Base-by-base conservation (phyloP, 1,140 invertebrate species). In the Lepidostoma basale region DNA sequence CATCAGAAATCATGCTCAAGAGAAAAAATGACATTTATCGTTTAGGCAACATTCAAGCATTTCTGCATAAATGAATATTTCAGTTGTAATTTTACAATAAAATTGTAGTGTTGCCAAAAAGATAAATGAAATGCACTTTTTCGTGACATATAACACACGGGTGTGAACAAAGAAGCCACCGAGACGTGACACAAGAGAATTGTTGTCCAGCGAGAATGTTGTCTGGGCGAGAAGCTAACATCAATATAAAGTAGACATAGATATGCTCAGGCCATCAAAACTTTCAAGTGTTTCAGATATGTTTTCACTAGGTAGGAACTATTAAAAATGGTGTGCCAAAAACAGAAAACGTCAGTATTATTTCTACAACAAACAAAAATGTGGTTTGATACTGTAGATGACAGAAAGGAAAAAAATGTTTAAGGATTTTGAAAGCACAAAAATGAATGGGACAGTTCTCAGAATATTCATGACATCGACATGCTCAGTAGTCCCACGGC, bases 401-500 rank as follows among this genome's bases (percentile, higher is more conserved):
- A n/a, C n/a, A n/a, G n/a, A n/a, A n/a, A n/a, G n/a, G n/a, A n/a
- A n/a, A n/a, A n/a, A n/a, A n/a, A n/a, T n/a, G n/a, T n/a, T n/a
- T n/a, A n/a, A n/a, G n/a, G n/a, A n/a, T n/a, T n/a, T n/a, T n/a
- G n/a, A n/a, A n/a, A n/a, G n/a, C n/a, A n/a, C n/a, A n/a, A n/a
- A n/a, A n/a, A n/a, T n/a, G n/a, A n/a, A n/a, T n/a, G n/a, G n/a
- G n/a, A n/a, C n/a, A n/a, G n/a, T n/a, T n/a, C n/a, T n/a, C n/a
- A n/a, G n/a, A n/a, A n/a, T n/a, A n/a, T n/a, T n/a, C n/a, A n/a
- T n/a, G n/a, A 64, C 62, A 64, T 40, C 23, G 10, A 64, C 62
- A 64, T 64, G 62, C 62, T 36, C 9, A 5, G 62, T 64, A 52
- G 47, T 45, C 33, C 39, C 18, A 54, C 14, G 14, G 23, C 40